Evolutionary conservation across 53 echinoderm and acorn worm species (phyloP), one percentile per base, ranked within the genome.

Genomic region (Temnopleurus reevesii): DNA sequence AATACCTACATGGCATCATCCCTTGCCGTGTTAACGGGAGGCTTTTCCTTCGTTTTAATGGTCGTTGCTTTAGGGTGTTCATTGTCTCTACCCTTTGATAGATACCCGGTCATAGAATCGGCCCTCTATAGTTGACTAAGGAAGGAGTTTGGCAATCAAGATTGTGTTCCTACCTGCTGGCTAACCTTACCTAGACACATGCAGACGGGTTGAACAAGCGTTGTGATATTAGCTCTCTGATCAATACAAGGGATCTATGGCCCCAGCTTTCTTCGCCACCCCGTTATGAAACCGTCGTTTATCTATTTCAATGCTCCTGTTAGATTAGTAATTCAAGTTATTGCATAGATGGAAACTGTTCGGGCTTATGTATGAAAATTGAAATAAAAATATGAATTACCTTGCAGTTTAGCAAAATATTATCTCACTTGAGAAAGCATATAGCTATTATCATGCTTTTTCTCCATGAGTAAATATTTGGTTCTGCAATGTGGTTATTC

Each of bases 171-270:
- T 71, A 49, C 28, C 79, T 79, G 29, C 6, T 17, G 79, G 79
- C 79, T 49, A 49, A 79, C 46, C 47, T 79, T 3, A 25, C 29
- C 46, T 29, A 47, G 79, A 79, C 79, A 79, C 17, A 27, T 79
- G 83, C 83, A 55, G 55, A 83, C 54, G 34, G 83, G 83, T 83
- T 83, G 83, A 55, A 83, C 83, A 83, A 83, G 83, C 83, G 55
- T 21, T 34, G 33, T 35, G 54, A 83, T 55, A 83, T 83, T 83
- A 83, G 55, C 54, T 36, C 7, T 34, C 55, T n/a, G 55, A 83
- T 83, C 83, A 83, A 83, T 83, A 83, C 33, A 55, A 12, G 27
- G 21, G 41, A 41, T 36, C 63, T 15, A 34, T 34, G 3, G 15
- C 15, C 71, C 41, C 41, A 38, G 71, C 38, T n/a, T 38, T 71